Evolutionary conservation across 2,113 vertebrate genomes (phyloP), one percentile per base, ranked within the genome.

Genomic region (Cygnus atratus): DNA sequence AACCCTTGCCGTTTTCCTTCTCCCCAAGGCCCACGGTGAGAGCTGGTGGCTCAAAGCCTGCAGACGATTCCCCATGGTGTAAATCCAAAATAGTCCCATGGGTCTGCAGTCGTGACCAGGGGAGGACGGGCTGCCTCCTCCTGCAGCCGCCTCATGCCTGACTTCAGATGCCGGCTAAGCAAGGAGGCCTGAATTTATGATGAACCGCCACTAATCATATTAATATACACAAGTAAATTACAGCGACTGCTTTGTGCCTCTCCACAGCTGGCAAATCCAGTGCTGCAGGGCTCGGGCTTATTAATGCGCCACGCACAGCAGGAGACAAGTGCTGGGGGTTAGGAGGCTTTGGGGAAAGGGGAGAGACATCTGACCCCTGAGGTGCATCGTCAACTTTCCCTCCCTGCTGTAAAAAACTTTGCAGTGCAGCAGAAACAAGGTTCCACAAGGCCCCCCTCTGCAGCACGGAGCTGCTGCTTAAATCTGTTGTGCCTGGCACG

Each of bases 51-150:
- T 68, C 61, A 62, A 59, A 73, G 52, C 66, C 39, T 48, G 35
- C 48, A 44, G 54, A 24, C 0, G 2, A 44, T 18, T n/a, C 19
- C 39, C n/a, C 2, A 2, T 0, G 22, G n/a, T 26, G 39, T 33
- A 55, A 84, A 81, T 31, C 67, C 8, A 2, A 41, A 66, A 5
- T 9, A 61, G 9, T 29, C 35, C 18, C 18, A n/a, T 1, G 6
- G 19, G 19, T 59, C 59, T n/a, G 50, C 50, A 54, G 62, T 16
- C 2, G 0, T 10, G 59, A 61, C 39, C 15, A 54, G 43, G 54
- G 28, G 8, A 41, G 37, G 6, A 22, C 25, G 7, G 22, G 44
- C 65, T 43, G 26, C 65, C 52, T 35, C 43, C 39, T 54, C 29
- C 39, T n/a, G 24, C 31, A 13, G 35, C 41, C 20, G 6, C 65